Evolutionary conservation across 2,888 invertebrate genomes (phyloP).

Genomic region (Neuroscelio doddi): DNA sequence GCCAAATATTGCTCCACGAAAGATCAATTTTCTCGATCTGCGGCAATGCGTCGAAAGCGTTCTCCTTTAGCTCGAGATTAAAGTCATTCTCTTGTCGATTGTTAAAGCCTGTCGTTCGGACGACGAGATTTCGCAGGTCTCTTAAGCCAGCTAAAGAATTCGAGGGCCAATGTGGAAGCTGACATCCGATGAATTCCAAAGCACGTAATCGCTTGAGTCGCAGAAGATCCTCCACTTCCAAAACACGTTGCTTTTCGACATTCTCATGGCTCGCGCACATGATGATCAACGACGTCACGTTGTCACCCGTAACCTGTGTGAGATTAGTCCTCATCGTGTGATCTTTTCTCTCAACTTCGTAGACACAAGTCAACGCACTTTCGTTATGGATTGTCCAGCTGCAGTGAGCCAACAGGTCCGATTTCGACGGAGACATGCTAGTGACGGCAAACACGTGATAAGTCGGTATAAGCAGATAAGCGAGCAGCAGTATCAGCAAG

Average conservation of each 20-base stretch:
- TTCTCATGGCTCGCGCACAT: slow-evolving; percentile 34
- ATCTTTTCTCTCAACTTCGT: slow-evolving; percentile 76
- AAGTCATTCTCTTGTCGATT: slow-evolving; percentile 67
- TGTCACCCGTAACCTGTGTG: slow-evolving; percentile 87
- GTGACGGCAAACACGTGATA: slow-evolving; percentile 66
- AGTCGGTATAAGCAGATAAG: slow-evolving; percentile 42
- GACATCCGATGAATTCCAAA: slow-evolving; percentile 88
- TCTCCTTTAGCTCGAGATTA: slow-evolving; percentile 86
- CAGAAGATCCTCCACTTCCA: slow-evolving; percentile 76
- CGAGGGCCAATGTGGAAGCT: slow-evolving; percentile 86
- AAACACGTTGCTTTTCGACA: not conserved
- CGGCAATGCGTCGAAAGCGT: slow-evolving; percentile 83
- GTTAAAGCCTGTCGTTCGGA: slow-evolving; percentile 80
- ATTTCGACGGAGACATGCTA: slow-evolving; percentile 73
- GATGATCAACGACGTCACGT: slow-evolving; percentile 64
- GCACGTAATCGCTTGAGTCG: slow-evolving; percentile 87
- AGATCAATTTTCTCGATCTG: slow-evolving; percentile 89
- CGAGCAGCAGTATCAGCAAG: slow-evolving; percentile 40
- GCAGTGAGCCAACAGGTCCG: slow-evolving; percentile 91
- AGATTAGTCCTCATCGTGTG: slow-evolving; percentile 79
- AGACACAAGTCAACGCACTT: slow-evolving; percentile 74
- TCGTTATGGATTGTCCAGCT: slow-evolving; percentile 76
- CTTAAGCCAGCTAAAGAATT: slow-evolving; percentile 85
- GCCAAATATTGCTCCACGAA: slow-evolving; percentile 92
- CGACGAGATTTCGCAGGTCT: slow-evolving; percentile 87